Evolutionary conservation across 2,888 invertebrate genomes (phyloP), one percentile per base, ranked within the genome.

Genomic region (Phyllotreta striolata): DNA sequence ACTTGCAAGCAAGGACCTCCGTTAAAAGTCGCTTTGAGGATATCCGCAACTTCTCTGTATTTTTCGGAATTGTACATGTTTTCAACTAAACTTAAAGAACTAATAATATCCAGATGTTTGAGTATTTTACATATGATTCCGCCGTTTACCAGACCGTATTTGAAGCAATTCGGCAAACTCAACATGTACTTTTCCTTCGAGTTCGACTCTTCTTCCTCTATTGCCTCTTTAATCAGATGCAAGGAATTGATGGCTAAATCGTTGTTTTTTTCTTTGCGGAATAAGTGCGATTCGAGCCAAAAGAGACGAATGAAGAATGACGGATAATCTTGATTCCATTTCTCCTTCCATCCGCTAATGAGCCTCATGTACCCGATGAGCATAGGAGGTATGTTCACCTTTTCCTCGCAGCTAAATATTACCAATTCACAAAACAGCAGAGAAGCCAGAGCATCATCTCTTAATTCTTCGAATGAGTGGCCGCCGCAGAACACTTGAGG

Each of bases 1-100:
- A 74, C 72, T 66, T 74, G 73, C 2, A 70, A 65, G 49, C 83
- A 74, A 52, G 68, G 72, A 3, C 74, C 73, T 34, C 67, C 72
- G 68, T 86, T 85, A 76, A 91, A 89, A 1, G 89, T 89, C 70
- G 89, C 87, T 76, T 87, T 86, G 0, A 92, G 80, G 68, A 92
- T 88, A 12, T 84, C 81, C 12, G 89, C 84, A 0, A 92, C 85
- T 73, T 90, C 89, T 13, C 85, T 83, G 76, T 89, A 92, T 55
- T 85, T 84, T 44, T 87, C 85, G 12, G 83, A 83, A 14, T 88
- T 86, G 77, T 88, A 90, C n/a, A 91, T 80, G 61, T 85, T 84
- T 77, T 89, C 85, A 0, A 92, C 87, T 70, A 88, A 87, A 9
- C 87, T 85, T 24, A 92, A 78, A 69, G 84, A 84, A 64, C 83